Conservation (phyloP, 2,888 invertebrate species). For the Tinea pellionella region DNA sequence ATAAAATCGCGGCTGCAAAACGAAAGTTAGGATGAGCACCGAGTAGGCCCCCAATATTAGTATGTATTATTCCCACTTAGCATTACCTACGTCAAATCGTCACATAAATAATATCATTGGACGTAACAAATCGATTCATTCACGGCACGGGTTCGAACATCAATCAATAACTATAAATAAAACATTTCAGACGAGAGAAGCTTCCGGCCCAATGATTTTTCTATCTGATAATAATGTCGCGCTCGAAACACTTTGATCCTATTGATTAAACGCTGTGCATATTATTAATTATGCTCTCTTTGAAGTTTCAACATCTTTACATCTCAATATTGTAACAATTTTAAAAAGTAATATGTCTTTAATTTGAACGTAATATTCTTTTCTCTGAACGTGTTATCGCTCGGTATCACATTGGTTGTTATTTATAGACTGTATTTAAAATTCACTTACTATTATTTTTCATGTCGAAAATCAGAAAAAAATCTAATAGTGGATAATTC, state of each 20-base stretch:
- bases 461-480: not conserved
- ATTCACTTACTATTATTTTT: not conserved
- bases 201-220: conserved; percentile 28
- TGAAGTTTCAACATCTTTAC: not conserved
- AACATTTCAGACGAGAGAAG: conserved; percentile 38
- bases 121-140: conserved; percentile 60
- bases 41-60: not conserved
- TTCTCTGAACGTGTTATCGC: not conserved
- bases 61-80: conserved; percentile 26
- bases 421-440: not conserved
- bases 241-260: not conserved
- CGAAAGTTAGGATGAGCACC: no score
- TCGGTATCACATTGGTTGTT: not conserved
- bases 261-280: not conserved
- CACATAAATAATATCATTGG: conserved; percentile 45
- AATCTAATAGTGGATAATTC: no score
- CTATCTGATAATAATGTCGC: not conserved
- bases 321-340: not conserved
- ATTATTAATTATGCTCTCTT: not conserved
- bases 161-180: conserved; percentile 61
- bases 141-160: conserved; percentile 54
- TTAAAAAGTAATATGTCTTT: not conserved
- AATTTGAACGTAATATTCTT: conserved; percentile 3
- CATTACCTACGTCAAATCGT: conserved; percentile 52
- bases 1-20: no score